Conservation (phyloP, 2,113 vertebrate species). For the Caloenas nicobarica region DNA sequence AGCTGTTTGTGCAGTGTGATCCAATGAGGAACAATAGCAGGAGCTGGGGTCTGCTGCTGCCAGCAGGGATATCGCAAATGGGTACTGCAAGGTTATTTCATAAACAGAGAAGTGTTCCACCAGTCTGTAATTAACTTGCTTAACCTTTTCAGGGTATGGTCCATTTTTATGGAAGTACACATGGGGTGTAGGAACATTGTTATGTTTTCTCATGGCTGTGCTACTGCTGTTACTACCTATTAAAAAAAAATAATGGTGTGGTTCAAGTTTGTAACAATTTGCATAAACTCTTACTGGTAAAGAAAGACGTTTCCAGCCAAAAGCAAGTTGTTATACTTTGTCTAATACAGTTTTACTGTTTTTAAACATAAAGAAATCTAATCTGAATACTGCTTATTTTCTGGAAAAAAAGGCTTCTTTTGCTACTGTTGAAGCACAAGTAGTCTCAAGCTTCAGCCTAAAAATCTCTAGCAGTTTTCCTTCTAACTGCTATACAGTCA, state of each 20-base stretch:
- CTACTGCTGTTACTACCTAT: not conserved
- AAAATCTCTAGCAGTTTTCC: not conserved
- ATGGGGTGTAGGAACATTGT: rapidly evolving
- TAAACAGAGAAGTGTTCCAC: not conserved
- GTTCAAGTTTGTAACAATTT: not conserved
- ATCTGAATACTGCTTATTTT: not conserved
- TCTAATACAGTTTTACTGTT: not conserved
- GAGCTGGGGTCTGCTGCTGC: not conserved
- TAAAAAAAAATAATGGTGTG: not conserved
- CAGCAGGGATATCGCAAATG: not conserved
- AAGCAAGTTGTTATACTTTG: not conserved
- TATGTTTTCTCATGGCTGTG: not conserved
- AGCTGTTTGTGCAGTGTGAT: not conserved
- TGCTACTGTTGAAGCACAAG: not conserved
- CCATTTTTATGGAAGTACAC: not conserved
- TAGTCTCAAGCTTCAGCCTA: not conserved
- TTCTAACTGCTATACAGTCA: not conserved
- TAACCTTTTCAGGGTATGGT: not conserved
- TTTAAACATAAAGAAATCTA: not conserved
- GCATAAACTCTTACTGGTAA: not conserved
- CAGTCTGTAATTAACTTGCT: not conserved
- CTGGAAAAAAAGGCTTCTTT: not conserved
- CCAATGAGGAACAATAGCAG: not conserved
- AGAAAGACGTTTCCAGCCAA: not conserved
- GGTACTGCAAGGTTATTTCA: not conserved